Conservation (phyloP, 2,797 vertebrate genomes). For the Oreonectes daqikongensis region DNA sequence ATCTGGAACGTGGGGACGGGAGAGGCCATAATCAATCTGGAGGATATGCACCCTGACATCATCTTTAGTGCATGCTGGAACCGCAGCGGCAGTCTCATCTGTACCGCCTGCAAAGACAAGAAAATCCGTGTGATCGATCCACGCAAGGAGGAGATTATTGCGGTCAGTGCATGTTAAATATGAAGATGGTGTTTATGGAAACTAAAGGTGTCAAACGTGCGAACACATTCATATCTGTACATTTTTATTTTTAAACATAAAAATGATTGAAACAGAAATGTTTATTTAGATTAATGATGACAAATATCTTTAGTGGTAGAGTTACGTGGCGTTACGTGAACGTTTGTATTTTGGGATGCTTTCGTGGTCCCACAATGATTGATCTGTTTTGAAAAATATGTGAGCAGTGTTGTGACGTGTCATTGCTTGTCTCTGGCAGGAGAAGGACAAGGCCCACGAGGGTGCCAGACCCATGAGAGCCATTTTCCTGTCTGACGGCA, state of each 20-base stretch:
- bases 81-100: constrained; percentile 92
- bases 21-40: constrained; percentile 88
- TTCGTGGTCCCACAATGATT: not conserved
- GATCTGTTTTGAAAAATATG: not conserved
- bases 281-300: too few relatives aligned
- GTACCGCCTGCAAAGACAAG: constrained; percentile 96
- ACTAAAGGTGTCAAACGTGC: too few relatives aligned
- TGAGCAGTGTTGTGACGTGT: not conserved
- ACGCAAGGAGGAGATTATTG: constrained; percentile 85
- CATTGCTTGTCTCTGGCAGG: constrained; percentile 72
- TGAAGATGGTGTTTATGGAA: too few relatives aligned
- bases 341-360: too few relatives aligned
- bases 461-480: constrained; percentile 94
- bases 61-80: constrained; percentile 95
- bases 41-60: constrained; percentile 94
- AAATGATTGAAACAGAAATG: too few relatives aligned
- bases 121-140: constrained; percentile 91
- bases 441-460: constrained; percentile 94
- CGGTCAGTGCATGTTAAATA: constrained; percentile 73
- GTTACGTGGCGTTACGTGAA: too few relatives aligned
- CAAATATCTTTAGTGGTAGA: too few relatives aligned
- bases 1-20: constrained; percentile 97
- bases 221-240: too few relatives aligned
- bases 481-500: constrained; percentile 93
- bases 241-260: too few relatives aligned